Conservation (phyloP, 2,797 vertebrate species). For the Rachycentron canadum region DNA sequence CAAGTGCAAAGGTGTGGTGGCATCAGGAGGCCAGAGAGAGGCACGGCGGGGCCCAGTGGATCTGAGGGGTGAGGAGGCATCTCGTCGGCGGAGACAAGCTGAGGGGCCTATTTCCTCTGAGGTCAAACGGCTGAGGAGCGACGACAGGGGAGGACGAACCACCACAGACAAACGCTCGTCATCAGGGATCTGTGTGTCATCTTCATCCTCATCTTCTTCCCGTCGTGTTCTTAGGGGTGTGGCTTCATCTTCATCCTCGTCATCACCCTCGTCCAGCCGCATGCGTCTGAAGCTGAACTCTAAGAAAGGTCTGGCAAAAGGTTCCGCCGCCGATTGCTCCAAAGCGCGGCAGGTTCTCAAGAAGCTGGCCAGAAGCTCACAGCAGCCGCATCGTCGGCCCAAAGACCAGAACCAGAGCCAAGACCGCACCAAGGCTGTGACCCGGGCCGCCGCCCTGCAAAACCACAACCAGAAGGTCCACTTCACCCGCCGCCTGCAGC, state of each 20-base stretch:
- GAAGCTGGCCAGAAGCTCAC: slow-evolving; percentile 90
- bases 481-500: slow-evolving; percentile 95
- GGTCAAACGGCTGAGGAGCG: slow-evolving; percentile 91
- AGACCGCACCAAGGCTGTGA: slow-evolving; percentile 68
- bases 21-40: slow-evolving; percentile 90
- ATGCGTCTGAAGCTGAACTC: slow-evolving; percentile 88
- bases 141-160: slow-evolving; percentile 87
- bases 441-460: slow-evolving; percentile 86
- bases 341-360: slow-evolving; percentile 94
- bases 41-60: slow-evolving; percentile 88
- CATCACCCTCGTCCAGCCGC: slow-evolving; percentile 79
- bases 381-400: slow-evolving; percentile 36
- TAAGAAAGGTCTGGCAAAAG: slow-evolving; percentile 94
- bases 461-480: slow-evolving; percentile 95
- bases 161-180: slow-evolving; percentile 77
- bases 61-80: slow-evolving; percentile 89
- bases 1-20: slow-evolving; percentile 95
- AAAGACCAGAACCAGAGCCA: slow-evolving; percentile 47
- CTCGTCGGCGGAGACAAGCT: slow-evolving; percentile 87
- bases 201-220: slow-evolving; percentile 64
- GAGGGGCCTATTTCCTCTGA: slow-evolving; percentile 66
- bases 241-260: slow-evolving; percentile 61
- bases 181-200: slow-evolving; percentile 87
- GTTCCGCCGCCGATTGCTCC: slow-evolving; percentile 86
- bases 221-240: slow-evolving; percentile 76